A percentile compares a stretch with the other conserved stretches of the same genome.
These are phyloP conservation scores for Tetragnatha montana DNA, from an alignment of 2,888 invertebrate species.

Conservation along the genomic window DNA sequence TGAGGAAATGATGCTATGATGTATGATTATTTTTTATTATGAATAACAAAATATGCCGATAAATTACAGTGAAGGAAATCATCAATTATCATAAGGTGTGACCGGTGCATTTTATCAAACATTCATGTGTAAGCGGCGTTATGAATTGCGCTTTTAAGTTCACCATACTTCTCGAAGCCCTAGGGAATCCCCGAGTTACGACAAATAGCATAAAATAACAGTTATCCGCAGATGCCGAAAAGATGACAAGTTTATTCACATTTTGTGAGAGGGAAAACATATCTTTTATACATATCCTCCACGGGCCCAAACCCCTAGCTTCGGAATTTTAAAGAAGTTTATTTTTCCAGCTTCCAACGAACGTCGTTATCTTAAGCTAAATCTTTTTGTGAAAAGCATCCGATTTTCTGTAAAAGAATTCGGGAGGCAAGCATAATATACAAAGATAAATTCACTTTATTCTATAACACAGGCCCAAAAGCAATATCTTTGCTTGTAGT, in stretches of 20 bases:
- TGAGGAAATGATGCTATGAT: too few relatives aligned
- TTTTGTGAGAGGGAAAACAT: background rate
- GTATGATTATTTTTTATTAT: too few relatives aligned
- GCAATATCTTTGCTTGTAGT: conserved; percentile 14
- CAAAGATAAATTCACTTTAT: conserved; percentile 10
- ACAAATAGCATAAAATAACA: conserved; percentile 31
- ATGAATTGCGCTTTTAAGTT: too few relatives aligned
- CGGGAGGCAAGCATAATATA: background rate
- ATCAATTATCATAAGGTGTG: too few relatives aligned
- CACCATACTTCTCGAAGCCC: background rate
- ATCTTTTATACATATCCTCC: conserved; percentile 34
- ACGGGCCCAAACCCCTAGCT: background rate
- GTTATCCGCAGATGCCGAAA: conserved; percentile 30
- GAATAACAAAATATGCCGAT: too few relatives aligned
- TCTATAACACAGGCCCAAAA: conserved; percentile 21
- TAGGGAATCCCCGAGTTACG: background rate
- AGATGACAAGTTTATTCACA: conserved; percentile 20
- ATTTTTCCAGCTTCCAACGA: conserved; percentile 1
- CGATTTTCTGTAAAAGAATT: conserved; percentile 27
- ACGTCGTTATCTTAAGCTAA: conserved; percentile 36
- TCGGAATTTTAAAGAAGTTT: background rate
- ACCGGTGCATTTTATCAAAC: too few relatives aligned
- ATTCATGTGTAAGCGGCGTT: too few relatives aligned
- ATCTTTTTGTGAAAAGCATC: conserved; percentile 23
- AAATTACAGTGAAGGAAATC: too few relatives aligned